Percentiles rank a stretch among this genome's conserved stretches.
phyloP scores from a whole-genome alignment of 2,888 invertebrate species.

The Thereva nobilitata region DNA sequence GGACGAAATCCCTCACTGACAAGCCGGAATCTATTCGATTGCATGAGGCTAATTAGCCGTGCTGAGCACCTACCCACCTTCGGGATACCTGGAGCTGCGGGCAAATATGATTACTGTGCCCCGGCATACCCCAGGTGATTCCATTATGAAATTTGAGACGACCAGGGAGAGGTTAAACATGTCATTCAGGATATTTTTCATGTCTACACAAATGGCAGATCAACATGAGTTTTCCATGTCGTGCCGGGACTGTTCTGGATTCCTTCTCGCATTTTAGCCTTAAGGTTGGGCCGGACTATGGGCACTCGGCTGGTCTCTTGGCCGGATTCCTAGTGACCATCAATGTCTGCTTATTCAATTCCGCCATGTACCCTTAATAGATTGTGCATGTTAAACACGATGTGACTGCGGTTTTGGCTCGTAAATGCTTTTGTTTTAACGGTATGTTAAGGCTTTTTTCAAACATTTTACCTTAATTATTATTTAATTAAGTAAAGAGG shows the following conservation, averaged over 20 bases:
- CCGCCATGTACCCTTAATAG: constrained; percentile 33
- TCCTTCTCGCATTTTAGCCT: constrained; percentile 15
- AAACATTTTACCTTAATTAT: no score
- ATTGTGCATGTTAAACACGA: constrained; percentile 34
- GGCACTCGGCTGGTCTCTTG: constrained; percentile 19
- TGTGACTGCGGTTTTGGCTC: constrained; percentile 33
- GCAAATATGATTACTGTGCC: constrained; percentile 8
- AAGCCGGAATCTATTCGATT: no score
- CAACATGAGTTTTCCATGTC: constrained; percentile 34
- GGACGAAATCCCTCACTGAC: no score
- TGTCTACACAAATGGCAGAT: constrained; percentile 30
- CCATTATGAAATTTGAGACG: constrained; percentile 30
- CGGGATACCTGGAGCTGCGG: no score
- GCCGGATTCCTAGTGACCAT: constrained; percentile 28
- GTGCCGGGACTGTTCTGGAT: constrained; percentile 23
- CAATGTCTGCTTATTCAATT: constrained; percentile 32
- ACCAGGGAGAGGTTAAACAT: constrained; percentile 30
- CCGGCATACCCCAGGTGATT: constrained; percentile 12
- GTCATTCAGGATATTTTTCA: constrained; percentile 34
- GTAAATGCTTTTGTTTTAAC: constrained; percentile 4
- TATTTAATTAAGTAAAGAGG: no score
- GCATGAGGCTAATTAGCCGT: no score
- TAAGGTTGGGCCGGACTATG: constrained; percentile 10
- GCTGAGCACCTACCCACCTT: no score
- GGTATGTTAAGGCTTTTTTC: no score